phyloP scores from a whole-genome alignment of 2,888 invertebrate species.

The Rhagophthalmus giganteus region DNA sequence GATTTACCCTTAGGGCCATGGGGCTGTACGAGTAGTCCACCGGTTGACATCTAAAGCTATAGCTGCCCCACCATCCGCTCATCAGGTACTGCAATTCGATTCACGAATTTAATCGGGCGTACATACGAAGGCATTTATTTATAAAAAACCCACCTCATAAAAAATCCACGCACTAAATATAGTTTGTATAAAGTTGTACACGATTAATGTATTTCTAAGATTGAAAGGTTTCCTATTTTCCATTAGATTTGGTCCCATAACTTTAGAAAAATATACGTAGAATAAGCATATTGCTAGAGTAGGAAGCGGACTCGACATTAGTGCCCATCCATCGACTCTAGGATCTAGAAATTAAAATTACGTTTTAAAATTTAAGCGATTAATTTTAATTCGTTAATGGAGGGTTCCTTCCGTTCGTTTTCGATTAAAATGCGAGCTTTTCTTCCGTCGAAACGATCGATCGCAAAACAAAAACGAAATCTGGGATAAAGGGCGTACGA shows the following conservation, averaged over 20 bases:
- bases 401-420: too few species aligned
- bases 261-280: slow-evolving; percentile 85
- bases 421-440: too few species aligned
- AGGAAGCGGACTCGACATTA: slow-evolving; percentile 93
- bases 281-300: slow-evolving; percentile 85
- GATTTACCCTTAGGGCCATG: slow-evolving; percentile 66
- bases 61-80: slow-evolving; percentile 71
- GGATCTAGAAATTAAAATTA: slow-evolving; percentile 67
- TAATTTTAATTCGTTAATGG: too few species aligned
- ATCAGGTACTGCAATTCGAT: slow-evolving; percentile 57
- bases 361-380: neutral
- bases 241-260: slow-evolving; percentile 85
- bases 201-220: slow-evolving; percentile 75
- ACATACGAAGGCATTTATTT: too few species aligned
- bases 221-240: slow-evolving; percentile 87
- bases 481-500: too few species aligned
- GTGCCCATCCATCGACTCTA: slow-evolving; percentile 86
- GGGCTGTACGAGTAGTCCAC: slow-evolving; percentile 76
- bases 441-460: too few species aligned
- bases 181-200: slow-evolving; percentile 90
- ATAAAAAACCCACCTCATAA: slow-evolving; percentile 69
- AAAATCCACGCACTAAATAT: slow-evolving; percentile 91
- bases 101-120: too few species aligned
- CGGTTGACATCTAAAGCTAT: slow-evolving; percentile 78
- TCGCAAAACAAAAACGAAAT: too few species aligned